Evolutionary conservation across 2,888 invertebrate species (phyloP), one percentile per base, ranked within the genome.

Genomic region (Microplitis deprimator): DNA sequence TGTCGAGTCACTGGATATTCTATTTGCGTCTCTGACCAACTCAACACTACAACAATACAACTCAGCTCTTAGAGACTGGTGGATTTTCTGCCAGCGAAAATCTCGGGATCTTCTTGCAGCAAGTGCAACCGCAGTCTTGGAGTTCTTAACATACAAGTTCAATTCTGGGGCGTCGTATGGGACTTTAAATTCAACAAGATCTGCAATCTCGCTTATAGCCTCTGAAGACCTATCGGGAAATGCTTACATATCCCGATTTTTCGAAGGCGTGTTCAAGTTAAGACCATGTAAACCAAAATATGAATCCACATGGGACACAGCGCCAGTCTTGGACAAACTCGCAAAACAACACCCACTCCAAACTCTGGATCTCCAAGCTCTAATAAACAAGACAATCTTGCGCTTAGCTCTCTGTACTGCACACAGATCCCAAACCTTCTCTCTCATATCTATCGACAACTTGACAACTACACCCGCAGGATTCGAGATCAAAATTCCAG

Each of bases 291-390:
- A 67, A 50, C 80, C 81, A 3, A 82, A 76, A 75, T 83, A 87
- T 76, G 77, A 83, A 16, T 13, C 61, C 5, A 84, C 77, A 1
- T 86, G 86, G 86, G 82, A 87, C 65, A 83, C 85, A 2, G 50
- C 39, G 16, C 16, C 50, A 40, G 71, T 75, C 1, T 68, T 79
- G 17, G 17, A 40, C 5, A 69, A 39, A 3, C 6, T 76, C 8
- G 60, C 72, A n/a, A 68, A 65, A 6, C 60, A 73, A 1, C 40
- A 61, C 59, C 74, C 74, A 7, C 65, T 62, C 8, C 76, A 78
- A 6, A 72, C 16, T 17, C 65, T 78, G 6, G 29, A 61, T 16
- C 17, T 83, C 6, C 76, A 79, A 74, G 20, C 72, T 29, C 59
- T 83, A n/a, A 78, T 82, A 7, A 79, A 79, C 41, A 84, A 84